Evolutionary conservation across 2,113 vertebrate species (phyloP).

Genomic region (Tonatia bakeri): DNA sequence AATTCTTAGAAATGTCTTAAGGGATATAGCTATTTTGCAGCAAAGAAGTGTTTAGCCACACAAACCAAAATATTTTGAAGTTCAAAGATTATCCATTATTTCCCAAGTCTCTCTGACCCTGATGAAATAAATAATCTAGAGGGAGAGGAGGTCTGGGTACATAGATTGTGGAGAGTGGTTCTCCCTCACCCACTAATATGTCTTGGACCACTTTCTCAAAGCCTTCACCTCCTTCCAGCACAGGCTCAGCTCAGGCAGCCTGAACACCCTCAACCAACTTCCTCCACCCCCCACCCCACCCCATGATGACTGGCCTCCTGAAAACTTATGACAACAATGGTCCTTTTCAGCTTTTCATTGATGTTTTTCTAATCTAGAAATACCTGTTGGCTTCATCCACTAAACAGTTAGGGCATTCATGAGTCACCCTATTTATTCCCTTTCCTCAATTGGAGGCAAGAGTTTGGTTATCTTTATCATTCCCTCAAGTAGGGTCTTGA

Average conservation of each 20-base stretch:
- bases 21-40: not conserved
- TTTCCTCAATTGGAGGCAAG: not conserved
- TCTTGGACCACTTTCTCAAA: not conserved
- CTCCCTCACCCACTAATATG: not conserved
- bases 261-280: not conserved
- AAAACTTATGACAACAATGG: not conserved
- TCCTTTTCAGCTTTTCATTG: not conserved
- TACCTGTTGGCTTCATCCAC: not conserved
- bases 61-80: not conserved
- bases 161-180: not conserved
- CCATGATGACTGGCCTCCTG: not conserved
- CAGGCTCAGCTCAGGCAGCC: not conserved
- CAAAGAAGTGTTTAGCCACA: not conserved
- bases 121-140: not conserved
- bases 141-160: not conserved
- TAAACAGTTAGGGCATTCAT: not conserved
- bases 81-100: slow-evolving; percentile 43
- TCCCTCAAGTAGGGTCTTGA: not conserved
- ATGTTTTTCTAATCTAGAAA: slow-evolving; percentile 1
- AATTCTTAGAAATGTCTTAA: not conserved
- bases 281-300: not conserved
- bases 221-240: not conserved
- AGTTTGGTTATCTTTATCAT: not conserved
- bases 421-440: not conserved
- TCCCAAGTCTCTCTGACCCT: slow-evolving; percentile 51